Evolutionary conservation across 2,888 invertebrate species (phyloP).

Genomic region (Auanema freiburgensis): DNA sequence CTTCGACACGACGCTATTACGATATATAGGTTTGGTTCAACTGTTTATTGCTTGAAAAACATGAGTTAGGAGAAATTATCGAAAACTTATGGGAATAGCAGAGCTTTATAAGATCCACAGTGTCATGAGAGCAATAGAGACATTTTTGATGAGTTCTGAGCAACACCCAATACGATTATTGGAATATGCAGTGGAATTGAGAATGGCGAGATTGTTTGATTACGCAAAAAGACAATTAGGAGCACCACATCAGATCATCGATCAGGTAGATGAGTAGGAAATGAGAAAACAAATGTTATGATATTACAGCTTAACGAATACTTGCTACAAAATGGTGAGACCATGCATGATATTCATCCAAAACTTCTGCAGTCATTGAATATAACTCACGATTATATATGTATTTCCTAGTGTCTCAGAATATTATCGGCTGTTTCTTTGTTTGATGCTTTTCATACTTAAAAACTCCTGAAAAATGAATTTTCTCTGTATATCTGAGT

Average conservation of each 20-base stretch:
- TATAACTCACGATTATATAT: slow-evolving; percentile 18
- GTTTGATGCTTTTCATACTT: too few species aligned
- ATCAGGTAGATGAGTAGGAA: slow-evolving; percentile 8
- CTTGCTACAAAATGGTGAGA: slow-evolving; percentile 35
- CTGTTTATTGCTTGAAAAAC: slow-evolving; percentile 1
- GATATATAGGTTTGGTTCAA: slow-evolving; percentile 38
- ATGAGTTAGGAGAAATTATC: slow-evolving; percentile 34
- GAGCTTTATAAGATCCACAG: slow-evolving; percentile 32
- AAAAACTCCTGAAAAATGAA: too few species aligned
- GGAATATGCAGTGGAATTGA: slow-evolving; percentile 20
- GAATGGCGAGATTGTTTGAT: slow-evolving; percentile 21
- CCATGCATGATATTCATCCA: slow-evolving; percentile 45
- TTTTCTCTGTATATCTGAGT: not conserved
- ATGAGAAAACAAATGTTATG: slow-evolving; percentile 6
- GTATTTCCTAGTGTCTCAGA: slow-evolving; percentile 11
- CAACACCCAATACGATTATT: slow-evolving; percentile 42
- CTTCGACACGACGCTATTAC: slow-evolving; percentile 44
- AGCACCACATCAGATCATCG: slow-evolving; percentile 14
- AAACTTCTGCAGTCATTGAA: slow-evolving; percentile 27
- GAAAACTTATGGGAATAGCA: slow-evolving; percentile 34
- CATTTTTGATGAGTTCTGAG: slow-evolving; percentile 35
- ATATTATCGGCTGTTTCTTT: not conserved
- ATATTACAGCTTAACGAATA: slow-evolving; percentile 35
- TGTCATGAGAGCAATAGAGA: slow-evolving; percentile 45
- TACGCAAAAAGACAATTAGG: slow-evolving; percentile 22